Evolutionary conservation across 2,888 invertebrate species (phyloP).

Genomic region (Agrochola lota): DNA sequence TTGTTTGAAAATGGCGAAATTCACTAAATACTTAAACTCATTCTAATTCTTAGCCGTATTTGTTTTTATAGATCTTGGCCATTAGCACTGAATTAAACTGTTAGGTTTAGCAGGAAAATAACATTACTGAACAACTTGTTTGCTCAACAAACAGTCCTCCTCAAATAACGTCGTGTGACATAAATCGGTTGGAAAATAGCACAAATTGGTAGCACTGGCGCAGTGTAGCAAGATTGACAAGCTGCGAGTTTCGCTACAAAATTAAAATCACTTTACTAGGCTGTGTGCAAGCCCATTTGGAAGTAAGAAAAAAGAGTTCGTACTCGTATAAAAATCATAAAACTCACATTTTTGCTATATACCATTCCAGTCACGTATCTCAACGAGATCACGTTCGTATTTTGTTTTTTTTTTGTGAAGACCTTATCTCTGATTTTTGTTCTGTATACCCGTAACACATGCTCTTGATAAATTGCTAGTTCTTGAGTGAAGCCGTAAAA

Average conservation of each 20-base stretch:
- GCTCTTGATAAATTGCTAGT: slow-evolving; percentile 83
- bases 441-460: slow-evolving; percentile 76
- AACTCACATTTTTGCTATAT: slow-evolving; percentile 72
- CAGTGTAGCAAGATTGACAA: slow-evolving; percentile 24
- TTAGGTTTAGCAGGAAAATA: slow-evolving; percentile 28
- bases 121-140: slow-evolving; percentile 20
- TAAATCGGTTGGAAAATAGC: slow-evolving; percentile 46
- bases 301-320: slow-evolving; percentile 68
- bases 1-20: not conserved
- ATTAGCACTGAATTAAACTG: slow-evolving; percentile 12
- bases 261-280: slow-evolving; percentile 64
- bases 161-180: slow-evolving; percentile 47
- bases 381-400: slow-evolving; percentile 78
- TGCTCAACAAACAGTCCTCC: slow-evolving; percentile 27
- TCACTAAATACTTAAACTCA: too few species aligned
- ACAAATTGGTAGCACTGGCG: slow-evolving; percentile 15
- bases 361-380: slow-evolving; percentile 79
- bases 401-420: slow-evolving; percentile 78
- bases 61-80: not conserved
- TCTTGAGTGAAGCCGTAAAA: slow-evolving; percentile 69
- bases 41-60: not conserved
- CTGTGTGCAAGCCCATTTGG: slow-evolving; percentile 61
- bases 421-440: slow-evolving; percentile 80
- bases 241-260: slow-evolving; percentile 49
- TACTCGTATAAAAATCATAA: slow-evolving; percentile 82